Evolutionary conservation across 1,140 invertebrate species (phyloP).

Genomic region (Drosophila rhopaloa): DNA sequence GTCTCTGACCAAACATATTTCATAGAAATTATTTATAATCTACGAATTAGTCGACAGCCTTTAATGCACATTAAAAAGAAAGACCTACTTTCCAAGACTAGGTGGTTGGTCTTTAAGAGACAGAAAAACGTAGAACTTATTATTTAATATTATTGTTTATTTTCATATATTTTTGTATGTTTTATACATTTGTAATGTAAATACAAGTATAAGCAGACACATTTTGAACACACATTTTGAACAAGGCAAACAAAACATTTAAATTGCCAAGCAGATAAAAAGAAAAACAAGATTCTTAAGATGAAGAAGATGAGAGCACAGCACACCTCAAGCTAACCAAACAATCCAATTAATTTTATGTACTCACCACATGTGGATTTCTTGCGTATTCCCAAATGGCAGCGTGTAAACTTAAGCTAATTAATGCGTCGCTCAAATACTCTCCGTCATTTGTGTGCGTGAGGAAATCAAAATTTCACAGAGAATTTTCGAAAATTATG

Average conservation of each 20-base stretch:
- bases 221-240: neutral
- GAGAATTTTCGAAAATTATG: conserved; percentile 39
- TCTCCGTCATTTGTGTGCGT: conserved; percentile 17
- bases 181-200: too few species aligned
- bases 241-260: neutral
- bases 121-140: neutral
- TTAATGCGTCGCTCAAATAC: conserved; percentile 31
- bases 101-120: too few species aligned
- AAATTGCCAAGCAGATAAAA: conserved; percentile 5
- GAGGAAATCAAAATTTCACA: conserved; percentile 33
- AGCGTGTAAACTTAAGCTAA: conserved; percentile 26
- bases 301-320: neutral
- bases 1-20: conserved; percentile 15
- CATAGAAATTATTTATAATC: conserved; percentile 3
- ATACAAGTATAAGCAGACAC: too few species aligned
- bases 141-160: neutral
- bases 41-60: conserved; percentile 1
- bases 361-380: conserved; percentile 3
- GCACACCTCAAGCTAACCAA: conserved; percentile 6
- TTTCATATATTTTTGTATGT: too few species aligned
- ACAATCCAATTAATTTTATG: conserved; percentile 35
- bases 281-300: neutral
- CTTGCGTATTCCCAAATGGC: conserved; percentile 13
- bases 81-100: neutral
- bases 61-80: neutral